Evolutionary conservation across 2,797 vertebrate species (phyloP).

Genomic region (Malacoraja senta): DNA sequence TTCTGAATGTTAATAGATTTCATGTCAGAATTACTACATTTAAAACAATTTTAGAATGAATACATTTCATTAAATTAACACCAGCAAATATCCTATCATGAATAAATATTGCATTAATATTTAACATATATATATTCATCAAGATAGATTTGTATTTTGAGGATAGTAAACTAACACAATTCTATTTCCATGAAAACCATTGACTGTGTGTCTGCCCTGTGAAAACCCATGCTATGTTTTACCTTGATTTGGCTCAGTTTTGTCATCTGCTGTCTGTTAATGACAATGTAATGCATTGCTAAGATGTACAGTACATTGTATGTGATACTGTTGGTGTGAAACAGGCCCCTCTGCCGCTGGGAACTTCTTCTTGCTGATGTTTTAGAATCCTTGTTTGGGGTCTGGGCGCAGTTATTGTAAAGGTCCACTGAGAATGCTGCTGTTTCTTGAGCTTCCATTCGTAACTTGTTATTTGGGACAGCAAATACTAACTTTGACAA

Average conservation of each 20-base stretch:
- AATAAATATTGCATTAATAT: neutral
- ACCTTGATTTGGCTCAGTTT: constrained; percentile 16
- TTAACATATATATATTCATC: neutral
- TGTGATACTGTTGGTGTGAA: constrained; percentile 19
- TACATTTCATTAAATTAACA: neutral
- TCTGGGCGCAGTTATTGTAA: neutral
- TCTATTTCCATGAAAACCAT: neutral
- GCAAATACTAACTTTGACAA: neutral
- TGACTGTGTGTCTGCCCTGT: neutral
- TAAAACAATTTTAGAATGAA: neutral
- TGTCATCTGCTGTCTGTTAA: neutral
- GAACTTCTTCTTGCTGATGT: neutral
- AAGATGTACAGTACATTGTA: neutral
- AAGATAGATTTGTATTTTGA: neutral
- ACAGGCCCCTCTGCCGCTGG: neutral
- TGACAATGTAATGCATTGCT: neutral
- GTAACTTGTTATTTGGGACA: neutral
- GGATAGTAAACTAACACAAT: neutral
- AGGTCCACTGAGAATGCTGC: neutral
- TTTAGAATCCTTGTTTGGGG: neutral
- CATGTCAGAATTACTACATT: neutral
- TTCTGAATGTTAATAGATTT: neutral
- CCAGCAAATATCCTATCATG: neutral
- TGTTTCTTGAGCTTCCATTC: neutral
- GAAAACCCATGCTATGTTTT: neutral